Evolutionary conservation across 2,797 vertebrate species (phyloP).

Genomic region (Natrix natrix): DNA sequence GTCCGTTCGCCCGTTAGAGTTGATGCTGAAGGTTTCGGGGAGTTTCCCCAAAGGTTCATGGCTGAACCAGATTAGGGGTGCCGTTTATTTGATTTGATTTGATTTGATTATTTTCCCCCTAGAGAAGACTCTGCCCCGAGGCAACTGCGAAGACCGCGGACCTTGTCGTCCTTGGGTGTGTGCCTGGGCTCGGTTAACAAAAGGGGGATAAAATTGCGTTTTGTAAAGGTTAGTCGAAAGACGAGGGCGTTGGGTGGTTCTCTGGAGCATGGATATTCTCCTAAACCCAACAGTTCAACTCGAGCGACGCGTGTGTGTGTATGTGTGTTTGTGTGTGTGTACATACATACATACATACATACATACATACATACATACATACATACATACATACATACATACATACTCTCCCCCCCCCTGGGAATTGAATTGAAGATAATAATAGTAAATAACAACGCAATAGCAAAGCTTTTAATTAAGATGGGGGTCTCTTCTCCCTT

Average conservation of each 20-base stretch:
- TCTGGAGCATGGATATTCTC: neutral
- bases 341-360: too few species aligned
- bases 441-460: neutral
- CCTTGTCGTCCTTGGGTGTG: neutral
- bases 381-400: neutral
- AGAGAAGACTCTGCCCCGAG: neutral
- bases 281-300: neutral
- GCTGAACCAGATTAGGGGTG: neutral
- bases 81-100: too few species aligned
- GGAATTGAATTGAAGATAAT: neutral
- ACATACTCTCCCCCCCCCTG: neutral
- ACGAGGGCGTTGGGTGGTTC: neutral
- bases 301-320: too few species aligned
- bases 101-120: too few species aligned
- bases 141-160: neutral
- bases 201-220: neutral
- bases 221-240: neutral
- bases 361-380: too few species aligned
- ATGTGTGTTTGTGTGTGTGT: too few species aligned
- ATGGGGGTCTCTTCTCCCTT: neutral
- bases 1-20: neutral
- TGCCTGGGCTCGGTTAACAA: neutral
- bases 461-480: neutral
- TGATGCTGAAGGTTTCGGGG: too few species aligned
- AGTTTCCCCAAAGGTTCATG: neutral